Evolutionary conservation across 2,113 vertebrate species (phyloP).

Genomic region (Lophochroa leadbeateri): DNA sequence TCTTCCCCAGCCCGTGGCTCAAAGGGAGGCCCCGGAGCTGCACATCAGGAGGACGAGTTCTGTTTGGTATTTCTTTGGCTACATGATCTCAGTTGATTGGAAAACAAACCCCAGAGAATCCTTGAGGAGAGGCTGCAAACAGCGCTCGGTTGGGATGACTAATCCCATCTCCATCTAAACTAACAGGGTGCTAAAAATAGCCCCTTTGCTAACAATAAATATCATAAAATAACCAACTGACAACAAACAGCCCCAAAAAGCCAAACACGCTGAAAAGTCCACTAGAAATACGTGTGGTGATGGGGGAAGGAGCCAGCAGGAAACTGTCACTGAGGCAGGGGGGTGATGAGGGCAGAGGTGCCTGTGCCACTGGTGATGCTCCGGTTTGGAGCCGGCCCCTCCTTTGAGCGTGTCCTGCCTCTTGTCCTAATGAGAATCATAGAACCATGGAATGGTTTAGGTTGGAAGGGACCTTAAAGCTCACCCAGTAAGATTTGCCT

Average conservation of each 20-base stretch:
- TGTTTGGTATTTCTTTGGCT: constrained; percentile 46
- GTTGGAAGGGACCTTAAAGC: neutral
- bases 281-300: neutral
- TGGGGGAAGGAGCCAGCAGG: neutral
- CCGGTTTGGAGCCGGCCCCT: rapidly evolving
- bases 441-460: neutral
- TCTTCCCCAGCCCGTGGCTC: neutral
- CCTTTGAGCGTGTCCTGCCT: rapidly evolving
- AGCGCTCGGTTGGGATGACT: constrained; percentile 56
- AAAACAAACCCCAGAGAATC: constrained; percentile 63
- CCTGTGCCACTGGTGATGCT: neutral
- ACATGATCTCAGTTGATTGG: constrained; percentile 32
- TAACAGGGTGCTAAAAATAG: constrained; percentile 56
- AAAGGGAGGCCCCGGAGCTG: neutral
- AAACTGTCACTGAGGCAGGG: neutral
- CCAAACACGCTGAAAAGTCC: neutral
- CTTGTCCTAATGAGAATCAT: rapidly evolving
- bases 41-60: neutral
- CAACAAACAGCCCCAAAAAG: constrained; percentile 57
- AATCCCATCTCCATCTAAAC: constrained; percentile 54
- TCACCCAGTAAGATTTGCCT: too few species aligned
- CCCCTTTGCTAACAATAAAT: constrained; percentile 58
- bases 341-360: rapidly evolving
- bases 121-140: constrained; percentile 57
- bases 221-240: constrained; percentile 25